These are phyloP conservation scores for Scomber colias DNA, from an alignment of 2,113 vertebrate species.

Conservation along the genomic window DNA sequence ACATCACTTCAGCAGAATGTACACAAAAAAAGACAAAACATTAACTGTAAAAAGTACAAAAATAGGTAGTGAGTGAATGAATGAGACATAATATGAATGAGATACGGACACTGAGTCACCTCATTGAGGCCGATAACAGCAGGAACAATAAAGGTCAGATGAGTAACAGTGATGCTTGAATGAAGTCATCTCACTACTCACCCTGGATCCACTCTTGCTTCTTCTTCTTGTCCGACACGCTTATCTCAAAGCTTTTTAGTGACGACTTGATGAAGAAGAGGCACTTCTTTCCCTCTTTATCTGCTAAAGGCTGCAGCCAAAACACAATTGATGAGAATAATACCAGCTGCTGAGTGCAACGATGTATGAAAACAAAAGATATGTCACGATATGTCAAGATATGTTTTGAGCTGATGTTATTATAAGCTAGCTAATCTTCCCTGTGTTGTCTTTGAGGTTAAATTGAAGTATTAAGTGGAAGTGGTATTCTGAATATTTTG, in stretches of 20 bases:
- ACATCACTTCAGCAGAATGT: no score
- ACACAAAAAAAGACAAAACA: background rate
- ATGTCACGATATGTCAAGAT: no score
- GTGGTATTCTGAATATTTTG: no score
- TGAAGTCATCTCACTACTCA: conserved; percentile 52
- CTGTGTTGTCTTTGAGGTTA: no score
- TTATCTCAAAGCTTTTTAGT: conserved; percentile 97
- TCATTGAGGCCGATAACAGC: background rate
- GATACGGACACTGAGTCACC: background rate
- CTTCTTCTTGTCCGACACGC: conserved; percentile 98
- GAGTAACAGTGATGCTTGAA: background rate
- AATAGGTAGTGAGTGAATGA: background rate
- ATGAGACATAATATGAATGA: background rate
- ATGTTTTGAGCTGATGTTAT: no score
- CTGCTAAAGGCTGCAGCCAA: conserved; percentile 88
- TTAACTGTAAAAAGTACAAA: background rate
- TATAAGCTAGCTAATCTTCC: no score
- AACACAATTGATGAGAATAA: no score
- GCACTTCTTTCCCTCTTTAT: conserved; percentile 97
- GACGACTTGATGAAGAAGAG: conserved; percentile 94
- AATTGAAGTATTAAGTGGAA: no score
- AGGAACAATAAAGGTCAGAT: background rate
- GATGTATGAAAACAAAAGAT: no score
- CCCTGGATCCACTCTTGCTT: conserved; percentile 99
- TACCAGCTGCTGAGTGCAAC: no score